phyloP scores from a whole-genome alignment of 2,113 vertebrate genomes.

The Lepus timidus region DNA sequence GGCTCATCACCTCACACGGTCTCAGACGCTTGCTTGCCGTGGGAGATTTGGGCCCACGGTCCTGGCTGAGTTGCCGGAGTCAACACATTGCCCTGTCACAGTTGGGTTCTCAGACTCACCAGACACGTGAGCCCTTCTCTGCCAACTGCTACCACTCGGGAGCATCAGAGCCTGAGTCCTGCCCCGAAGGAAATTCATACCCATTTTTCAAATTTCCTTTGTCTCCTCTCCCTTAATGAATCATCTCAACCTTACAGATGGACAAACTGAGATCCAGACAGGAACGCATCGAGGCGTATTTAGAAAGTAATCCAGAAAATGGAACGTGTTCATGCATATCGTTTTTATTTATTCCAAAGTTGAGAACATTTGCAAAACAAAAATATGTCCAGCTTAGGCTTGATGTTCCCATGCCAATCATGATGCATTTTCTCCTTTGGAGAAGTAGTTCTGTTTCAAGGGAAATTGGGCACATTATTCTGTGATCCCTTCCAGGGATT shows the following conservation, averaged over 20 bases:
- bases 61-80: background rate
- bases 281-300: background rate
- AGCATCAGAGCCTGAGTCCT: too few relatives aligned
- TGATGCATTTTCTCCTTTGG: background rate
- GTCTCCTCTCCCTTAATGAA: background rate
- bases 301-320: slow-evolving; percentile 1
- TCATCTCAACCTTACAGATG: background rate
- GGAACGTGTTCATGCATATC: background rate
- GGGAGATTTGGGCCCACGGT: background rate
- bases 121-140: background rate
- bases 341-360: slow-evolving; percentile 24
- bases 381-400: background rate
- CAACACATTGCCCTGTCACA: background rate
- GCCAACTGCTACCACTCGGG: background rate
- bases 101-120: background rate
- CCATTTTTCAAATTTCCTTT: background rate
- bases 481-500: background rate
- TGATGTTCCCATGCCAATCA: background rate
- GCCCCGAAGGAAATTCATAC: background rate
- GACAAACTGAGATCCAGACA: background rate
- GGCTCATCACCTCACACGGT: background rate
- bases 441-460: background rate
- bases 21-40: accelerated
- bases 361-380: slow-evolving; percentile 38
- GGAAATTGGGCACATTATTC: background rate